Percentiles rank a stretch among this genome's conserved stretches.
Conservation (phyloP, 2,888 invertebrate genomes). For the Congeria kusceri region DNA sequence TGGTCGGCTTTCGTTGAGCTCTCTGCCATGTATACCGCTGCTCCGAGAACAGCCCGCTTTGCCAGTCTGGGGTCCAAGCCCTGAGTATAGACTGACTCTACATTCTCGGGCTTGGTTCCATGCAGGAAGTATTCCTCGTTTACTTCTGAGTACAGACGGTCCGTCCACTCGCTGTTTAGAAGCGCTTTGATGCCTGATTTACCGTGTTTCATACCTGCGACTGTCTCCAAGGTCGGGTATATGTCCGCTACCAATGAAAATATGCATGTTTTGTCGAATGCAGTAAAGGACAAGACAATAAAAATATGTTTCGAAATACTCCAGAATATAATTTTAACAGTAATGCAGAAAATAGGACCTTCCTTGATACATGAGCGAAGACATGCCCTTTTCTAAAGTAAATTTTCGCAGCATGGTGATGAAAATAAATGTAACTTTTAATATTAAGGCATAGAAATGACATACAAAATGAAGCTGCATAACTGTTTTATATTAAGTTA, state of each 20-base stretch:
- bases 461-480: too few relatives aligned
- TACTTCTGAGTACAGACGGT: conserved; percentile 58
- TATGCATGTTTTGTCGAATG: too few relatives aligned
- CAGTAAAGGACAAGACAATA: too few relatives aligned
- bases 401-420: too few relatives aligned
- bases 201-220: conserved; percentile 38
- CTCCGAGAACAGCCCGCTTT: conserved; percentile 63
- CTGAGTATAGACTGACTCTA: conserved; percentile 49
- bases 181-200: conserved; percentile 16
- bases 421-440: too few relatives aligned
- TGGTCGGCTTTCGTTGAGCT: conserved; percentile 76
- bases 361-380: too few relatives aligned
- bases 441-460: too few relatives aligned
- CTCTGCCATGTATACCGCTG: conserved; percentile 71
- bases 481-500: too few relatives aligned
- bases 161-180: conserved; percentile 24
- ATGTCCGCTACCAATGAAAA: conserved; percentile 25
- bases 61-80: conserved; percentile 69
- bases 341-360: too few relatives aligned
- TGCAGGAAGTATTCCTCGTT: conserved; percentile 74
- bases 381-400: too few relatives aligned
- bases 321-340: too few relatives aligned
- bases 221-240: conserved; percentile 19
- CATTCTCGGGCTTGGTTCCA: conserved; percentile 61
- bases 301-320: too few relatives aligned